A percentile compares a stretch with the other conserved stretches of the same genome.
Conservation (phyloP, 2,797 vertebrate species). For the Morus bassanus region DNA sequence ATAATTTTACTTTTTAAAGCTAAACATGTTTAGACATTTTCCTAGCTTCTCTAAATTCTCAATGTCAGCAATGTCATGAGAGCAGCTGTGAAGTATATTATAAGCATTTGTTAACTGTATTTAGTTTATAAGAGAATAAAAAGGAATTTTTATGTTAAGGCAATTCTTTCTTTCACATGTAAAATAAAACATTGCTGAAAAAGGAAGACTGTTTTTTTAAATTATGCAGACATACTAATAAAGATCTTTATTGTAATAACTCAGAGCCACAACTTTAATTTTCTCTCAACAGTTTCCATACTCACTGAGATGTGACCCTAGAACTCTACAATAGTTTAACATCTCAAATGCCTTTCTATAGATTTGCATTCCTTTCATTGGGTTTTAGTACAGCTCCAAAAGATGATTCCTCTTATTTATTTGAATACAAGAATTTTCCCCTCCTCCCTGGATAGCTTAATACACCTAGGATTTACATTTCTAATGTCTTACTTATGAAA, state of each 20-base stretch:
- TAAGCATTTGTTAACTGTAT: neutral
- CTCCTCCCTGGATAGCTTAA: neutral
- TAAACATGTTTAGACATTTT: neutral
- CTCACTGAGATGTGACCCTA: neutral
- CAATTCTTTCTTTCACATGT: neutral
- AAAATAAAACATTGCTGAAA: neutral
- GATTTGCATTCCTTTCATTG: neutral
- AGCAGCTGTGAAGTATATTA: neutral
- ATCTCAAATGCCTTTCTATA: neutral
- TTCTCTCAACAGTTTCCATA: neutral
- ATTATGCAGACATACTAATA: neutral
- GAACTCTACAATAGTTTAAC: neutral
- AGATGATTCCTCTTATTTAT: neutral
- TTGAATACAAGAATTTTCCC: neutral
- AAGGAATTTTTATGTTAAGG: neutral
- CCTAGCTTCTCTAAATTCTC: neutral
- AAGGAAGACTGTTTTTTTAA: neutral
- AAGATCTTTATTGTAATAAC: neutral
- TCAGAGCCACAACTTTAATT: neutral
- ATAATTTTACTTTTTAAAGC: neutral
- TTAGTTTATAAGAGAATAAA: neutral
- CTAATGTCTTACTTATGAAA: neutral
- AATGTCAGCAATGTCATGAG: neutral
- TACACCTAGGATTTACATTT: conserved; percentile 4
- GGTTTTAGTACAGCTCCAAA: neutral